A percentile compares a stretch with the other conserved stretches of the same genome.
Conservation (phyloP, 2,888 invertebrate genomes). For the Drosophila engyochracea region DNA sequence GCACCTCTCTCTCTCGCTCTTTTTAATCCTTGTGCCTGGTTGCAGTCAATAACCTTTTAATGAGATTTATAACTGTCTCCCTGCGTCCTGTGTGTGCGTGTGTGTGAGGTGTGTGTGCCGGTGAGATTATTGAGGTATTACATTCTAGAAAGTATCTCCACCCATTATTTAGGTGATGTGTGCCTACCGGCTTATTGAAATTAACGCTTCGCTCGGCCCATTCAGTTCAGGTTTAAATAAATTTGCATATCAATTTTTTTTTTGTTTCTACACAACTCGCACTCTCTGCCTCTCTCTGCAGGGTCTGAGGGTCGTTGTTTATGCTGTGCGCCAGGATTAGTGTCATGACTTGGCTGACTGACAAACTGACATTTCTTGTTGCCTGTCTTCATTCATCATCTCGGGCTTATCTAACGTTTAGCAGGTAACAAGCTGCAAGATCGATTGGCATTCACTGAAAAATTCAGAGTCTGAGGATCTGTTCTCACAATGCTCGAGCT, state of each 20-base stretch:
- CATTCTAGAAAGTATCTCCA: constrained; percentile 63
- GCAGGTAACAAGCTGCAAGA: constrained; percentile 36
- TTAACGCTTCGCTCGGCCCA: constrained; percentile 55
- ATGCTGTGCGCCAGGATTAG: constrained; percentile 60
- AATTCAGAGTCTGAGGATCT: constrained; percentile 13
- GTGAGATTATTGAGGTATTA: constrained; percentile 77
- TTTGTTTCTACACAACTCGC: neutral
- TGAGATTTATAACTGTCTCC: constrained; percentile 76
- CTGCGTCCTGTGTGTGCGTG: constrained; percentile 9
- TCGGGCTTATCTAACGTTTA: constrained; percentile 39
- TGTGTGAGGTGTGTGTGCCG: constrained; percentile 57
- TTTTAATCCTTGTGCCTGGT: constrained; percentile 55
- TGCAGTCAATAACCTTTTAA: constrained; percentile 80
- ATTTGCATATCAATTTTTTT: constrained; percentile 72
- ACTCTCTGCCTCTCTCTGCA: neutral
- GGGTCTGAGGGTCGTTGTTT: constrained; percentile 37
- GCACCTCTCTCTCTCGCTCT: constrained; percentile 19
- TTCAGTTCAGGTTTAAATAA: constrained; percentile 75
- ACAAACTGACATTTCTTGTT: constrained; percentile 21
- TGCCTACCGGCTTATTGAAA: constrained; percentile 72
- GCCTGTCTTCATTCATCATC: constrained; percentile 69
- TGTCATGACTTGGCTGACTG: constrained; percentile 56
- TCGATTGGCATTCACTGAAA: constrained; percentile 37
- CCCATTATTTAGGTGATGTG: constrained; percentile 43
- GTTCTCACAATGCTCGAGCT: constrained; percentile 41